Evolutionary conservation across 2,797 vertebrate genomes (phyloP).

Genomic region (Austrolebias charrua): DNA sequence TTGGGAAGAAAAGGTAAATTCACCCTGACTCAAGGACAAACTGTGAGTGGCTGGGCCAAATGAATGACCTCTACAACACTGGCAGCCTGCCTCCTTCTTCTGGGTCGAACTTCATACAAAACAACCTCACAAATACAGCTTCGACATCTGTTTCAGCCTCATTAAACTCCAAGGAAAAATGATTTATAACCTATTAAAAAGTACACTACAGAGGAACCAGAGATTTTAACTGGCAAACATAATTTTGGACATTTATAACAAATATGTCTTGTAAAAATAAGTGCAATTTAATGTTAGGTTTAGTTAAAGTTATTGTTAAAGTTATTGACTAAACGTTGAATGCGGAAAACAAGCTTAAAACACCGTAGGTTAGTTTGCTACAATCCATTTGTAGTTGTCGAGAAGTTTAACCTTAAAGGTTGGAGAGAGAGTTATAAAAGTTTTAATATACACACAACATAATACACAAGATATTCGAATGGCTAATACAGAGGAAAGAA

Average conservation of each 20-base stretch:
- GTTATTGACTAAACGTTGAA: too few species aligned
- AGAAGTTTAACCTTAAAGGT: not conserved
- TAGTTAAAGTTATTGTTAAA: too few species aligned
- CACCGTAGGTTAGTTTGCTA: too few species aligned
- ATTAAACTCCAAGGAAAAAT: not conserved
- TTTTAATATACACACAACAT: not conserved
- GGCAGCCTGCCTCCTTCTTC: slow-evolving; percentile 13
- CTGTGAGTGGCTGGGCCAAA: slow-evolving; percentile 15
- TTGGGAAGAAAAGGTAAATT: not conserved
- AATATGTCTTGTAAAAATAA: too few species aligned
- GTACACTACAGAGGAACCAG: too few species aligned
- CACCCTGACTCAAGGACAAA: slow-evolving; percentile 47
- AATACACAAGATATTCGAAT: not conserved
- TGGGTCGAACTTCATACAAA: slow-evolving; percentile 25
- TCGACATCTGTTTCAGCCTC: not conserved
- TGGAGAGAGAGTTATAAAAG: not conserved
- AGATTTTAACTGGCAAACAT: too few species aligned
- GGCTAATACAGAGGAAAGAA: not conserved
- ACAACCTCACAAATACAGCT: not conserved
- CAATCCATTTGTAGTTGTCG: too few species aligned
- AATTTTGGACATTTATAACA: too few species aligned
- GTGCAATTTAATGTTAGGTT: too few species aligned
- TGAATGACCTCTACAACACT: slow-evolving; percentile 66
- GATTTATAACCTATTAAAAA: too few species aligned
- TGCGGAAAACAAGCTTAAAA: too few species aligned